A percentile compares a stretch with the other conserved stretches of the same genome.
phyloP scores from a whole-genome alignment of 2,113 vertebrate species.

The Pachypanchax playfairii region DNA sequence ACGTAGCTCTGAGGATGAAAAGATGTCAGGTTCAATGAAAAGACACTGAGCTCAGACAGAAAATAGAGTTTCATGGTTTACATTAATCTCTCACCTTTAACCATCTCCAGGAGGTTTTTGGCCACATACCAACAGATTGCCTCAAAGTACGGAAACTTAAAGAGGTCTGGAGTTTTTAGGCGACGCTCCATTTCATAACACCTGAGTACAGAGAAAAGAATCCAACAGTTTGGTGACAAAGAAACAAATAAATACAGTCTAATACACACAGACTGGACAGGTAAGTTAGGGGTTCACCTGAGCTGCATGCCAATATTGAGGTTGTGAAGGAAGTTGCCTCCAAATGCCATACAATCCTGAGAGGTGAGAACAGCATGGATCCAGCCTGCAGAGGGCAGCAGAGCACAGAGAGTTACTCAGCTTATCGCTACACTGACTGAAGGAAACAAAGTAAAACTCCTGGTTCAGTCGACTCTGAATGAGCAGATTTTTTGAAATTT shows the following conservation, averaged over 20 bases:
- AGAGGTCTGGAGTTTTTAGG: constrained; percentile 97
- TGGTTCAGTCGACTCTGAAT: no score
- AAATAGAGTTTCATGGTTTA: neutral
- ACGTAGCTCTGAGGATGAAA: constrained; percentile 83
- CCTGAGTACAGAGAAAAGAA: constrained; percentile 69
- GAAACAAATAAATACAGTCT: neutral
- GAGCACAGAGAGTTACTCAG: constrained; percentile 12
- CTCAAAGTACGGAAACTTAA: constrained; percentile 99
- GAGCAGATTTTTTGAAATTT: neutral
- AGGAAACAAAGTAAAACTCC: neutral
- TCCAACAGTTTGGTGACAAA: neutral
- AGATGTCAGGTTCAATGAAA: neutral
- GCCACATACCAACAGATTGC: constrained; percentile 99
- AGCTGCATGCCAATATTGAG: constrained; percentile 99
- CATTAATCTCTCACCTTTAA: constrained; percentile 85
- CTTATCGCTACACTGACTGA: no score
- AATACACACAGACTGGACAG: no score
- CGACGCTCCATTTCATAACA: constrained; percentile 99
- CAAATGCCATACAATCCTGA: constrained; percentile 99
- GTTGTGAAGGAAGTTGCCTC: constrained; percentile 99
- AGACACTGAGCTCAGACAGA: no score
- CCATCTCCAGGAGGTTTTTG: constrained; percentile 94
- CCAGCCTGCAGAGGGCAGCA: constrained; percentile 87
- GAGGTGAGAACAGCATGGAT: constrained; percentile 98
- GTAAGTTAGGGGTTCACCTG: constrained; percentile 79